Percentiles rank a stretch among this genome's conserved stretches.
Evolutionary conservation across 2,113 vertebrate species (phyloP).

Genomic region (Sphyrna mokarran): DNA sequence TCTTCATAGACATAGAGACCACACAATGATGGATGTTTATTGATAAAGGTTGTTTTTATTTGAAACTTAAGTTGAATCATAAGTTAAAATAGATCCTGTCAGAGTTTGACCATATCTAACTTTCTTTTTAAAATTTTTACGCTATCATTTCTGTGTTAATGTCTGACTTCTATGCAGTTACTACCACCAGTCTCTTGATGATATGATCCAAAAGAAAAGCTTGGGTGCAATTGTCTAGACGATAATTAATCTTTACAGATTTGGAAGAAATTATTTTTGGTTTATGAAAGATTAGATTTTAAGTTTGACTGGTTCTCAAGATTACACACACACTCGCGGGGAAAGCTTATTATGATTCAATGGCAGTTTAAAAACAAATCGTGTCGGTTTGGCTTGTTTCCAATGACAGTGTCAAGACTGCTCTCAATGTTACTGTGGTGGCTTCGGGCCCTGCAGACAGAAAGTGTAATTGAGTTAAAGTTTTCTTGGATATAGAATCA

Average conservation of each 20-base stretch:
- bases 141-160: background rate
- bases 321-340: background rate
- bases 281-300: background rate
- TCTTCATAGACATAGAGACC: background rate
- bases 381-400: conserved; percentile 6
- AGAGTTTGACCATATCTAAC: background rate
- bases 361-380: background rate
- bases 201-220: background rate
- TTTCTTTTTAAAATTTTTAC: background rate
- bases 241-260: background rate
- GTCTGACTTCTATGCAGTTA: background rate
- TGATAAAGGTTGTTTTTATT: background rate
- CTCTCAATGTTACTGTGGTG: background rate
- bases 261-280: background rate
- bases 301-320: background rate
- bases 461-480: background rate
- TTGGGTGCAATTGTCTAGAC: background rate
- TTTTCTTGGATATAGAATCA: background rate
- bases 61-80: background rate
- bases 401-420: background rate
- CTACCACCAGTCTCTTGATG: background rate
- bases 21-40: background rate
- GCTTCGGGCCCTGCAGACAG: background rate
- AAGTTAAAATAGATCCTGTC: background rate
- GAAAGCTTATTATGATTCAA: background rate